Conservation (phyloP, 64 coral and sea anemone species). For the Porites australiensis region DNA sequence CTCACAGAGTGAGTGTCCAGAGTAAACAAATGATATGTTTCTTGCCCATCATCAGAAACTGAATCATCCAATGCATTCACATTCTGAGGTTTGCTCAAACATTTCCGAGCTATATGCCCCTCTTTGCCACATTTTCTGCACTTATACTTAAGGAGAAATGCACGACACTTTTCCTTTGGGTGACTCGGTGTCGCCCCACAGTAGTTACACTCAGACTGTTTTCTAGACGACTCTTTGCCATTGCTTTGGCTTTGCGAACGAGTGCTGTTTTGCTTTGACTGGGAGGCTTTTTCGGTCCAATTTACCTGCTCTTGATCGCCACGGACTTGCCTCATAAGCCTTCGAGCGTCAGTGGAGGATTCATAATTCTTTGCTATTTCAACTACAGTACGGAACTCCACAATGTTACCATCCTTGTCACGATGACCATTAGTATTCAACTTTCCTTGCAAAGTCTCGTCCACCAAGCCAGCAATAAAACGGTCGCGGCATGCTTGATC, state of each 20-base stretch:
- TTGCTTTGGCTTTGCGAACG: not conserved
- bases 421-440: constrained; percentile 19
- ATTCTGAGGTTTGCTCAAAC: too few relatives aligned
- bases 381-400: constrained; percentile 13
- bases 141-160: too few relatives aligned
- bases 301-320: not conserved
- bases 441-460: constrained; percentile 30
- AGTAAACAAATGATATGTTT: too few relatives aligned
- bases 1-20: too few relatives aligned
- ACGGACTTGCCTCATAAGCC: not conserved
- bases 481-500: constrained; percentile 35
- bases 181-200: constrained; percentile 54
- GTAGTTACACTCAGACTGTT: constrained; percentile 47
- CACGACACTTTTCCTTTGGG: not conserved
- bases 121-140: too few relatives aligned
- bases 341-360: not conserved
- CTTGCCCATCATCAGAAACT: too few relatives aligned
- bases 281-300: not conserved
- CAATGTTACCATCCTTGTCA: constrained; percentile 7
- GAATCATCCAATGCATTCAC: too few relatives aligned
- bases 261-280: not conserved
- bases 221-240: not conserved
- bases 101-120: too few relatives aligned
- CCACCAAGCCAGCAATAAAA: constrained; percentile 37
- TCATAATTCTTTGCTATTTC: constrained; percentile 35